A percentile compares a stretch with the other conserved stretches of the same genome.
Conservation (phyloP, 1,140 invertebrate genomes). For the Chlorops oryzae region DNA sequence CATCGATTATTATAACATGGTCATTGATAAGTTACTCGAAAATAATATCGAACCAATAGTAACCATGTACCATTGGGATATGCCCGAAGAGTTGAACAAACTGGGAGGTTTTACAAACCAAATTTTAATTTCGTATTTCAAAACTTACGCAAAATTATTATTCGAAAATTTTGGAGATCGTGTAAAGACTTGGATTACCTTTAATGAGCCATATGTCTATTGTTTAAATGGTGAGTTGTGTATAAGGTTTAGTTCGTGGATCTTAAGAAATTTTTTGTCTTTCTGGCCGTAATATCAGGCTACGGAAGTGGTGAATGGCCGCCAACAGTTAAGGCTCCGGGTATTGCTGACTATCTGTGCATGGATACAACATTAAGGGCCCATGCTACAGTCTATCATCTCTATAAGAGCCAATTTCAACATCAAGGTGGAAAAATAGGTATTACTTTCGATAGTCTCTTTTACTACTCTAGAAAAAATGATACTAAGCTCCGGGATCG, state of each 20-base stretch:
- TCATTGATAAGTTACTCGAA: constrained; percentile 56
- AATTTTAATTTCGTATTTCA: constrained; percentile 51
- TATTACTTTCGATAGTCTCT: constrained; percentile 51
- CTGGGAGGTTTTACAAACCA: constrained; percentile 56
- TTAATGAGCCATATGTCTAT: constrained; percentile 49
- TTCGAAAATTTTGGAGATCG: constrained; percentile 51
- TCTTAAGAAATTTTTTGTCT: not conserved
- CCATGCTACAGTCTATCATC: constrained; percentile 52
- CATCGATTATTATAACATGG: constrained; percentile 56
- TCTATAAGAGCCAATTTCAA: constrained; percentile 39
- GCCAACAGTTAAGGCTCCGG: constrained; percentile 44
- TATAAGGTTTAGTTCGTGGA: not conserved
- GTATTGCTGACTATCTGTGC: constrained; percentile 51
- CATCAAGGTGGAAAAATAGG: constrained; percentile 48
- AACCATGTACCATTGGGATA: constrained; percentile 57
- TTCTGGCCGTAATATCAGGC: constrained; percentile 15
- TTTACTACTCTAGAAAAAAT: constrained; percentile 49
- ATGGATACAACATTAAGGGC: constrained; percentile 52
- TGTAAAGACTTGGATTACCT: constrained; percentile 43
- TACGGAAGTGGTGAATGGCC: constrained; percentile 43
- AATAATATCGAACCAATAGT: constrained; percentile 54
- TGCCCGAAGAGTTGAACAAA: constrained; percentile 54
- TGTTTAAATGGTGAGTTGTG: too few relatives aligned
- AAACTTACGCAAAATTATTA: constrained; percentile 51
- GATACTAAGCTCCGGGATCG: constrained; percentile 47